Percentiles rank a stretch among this genome's conserved stretches.
Evolutionary conservation across 2,888 invertebrate species (phyloP).

Genomic region (Chironomus riparius): DNA sequence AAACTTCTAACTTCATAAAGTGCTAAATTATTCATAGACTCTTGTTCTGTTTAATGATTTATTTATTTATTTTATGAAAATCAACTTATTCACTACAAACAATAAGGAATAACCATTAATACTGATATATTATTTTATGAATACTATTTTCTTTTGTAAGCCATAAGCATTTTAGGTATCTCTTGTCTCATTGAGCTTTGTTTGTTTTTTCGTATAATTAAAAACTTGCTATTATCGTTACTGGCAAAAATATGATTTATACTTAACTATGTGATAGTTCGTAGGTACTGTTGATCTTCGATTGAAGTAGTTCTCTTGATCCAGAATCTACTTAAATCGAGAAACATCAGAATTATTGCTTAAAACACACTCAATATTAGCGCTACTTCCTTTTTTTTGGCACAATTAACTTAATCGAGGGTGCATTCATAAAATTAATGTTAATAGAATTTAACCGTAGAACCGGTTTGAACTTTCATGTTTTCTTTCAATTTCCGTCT

Average conservation of each 20-base stretch:
- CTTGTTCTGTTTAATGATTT: too few relatives aligned
- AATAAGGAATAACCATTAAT: neutral
- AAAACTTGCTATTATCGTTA: neutral
- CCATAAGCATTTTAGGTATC: neutral
- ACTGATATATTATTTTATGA: neutral
- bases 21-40: too few relatives aligned
- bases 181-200: neutral
- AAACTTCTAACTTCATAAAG: too few relatives aligned
- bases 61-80: too few relatives aligned
- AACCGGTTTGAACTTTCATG: neutral
- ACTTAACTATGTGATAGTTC: too few relatives aligned
- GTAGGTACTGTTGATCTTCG: too few relatives aligned
- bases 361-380: neutral
- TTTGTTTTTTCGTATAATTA: neutral
- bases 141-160: neutral
- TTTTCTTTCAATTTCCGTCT: neutral
- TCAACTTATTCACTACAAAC: neutral
- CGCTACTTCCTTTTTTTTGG: neutral
- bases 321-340: too few relatives aligned
- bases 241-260: neutral
- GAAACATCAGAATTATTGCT: neutral
- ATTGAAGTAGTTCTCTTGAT: too few relatives aligned
- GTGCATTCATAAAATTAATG: neutral
- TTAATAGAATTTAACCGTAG: neutral
- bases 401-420: neutral